phyloP scores from a whole-genome alignment of 2,113 vertebrate genomes.

The Syrmaticus mikado region DNA sequence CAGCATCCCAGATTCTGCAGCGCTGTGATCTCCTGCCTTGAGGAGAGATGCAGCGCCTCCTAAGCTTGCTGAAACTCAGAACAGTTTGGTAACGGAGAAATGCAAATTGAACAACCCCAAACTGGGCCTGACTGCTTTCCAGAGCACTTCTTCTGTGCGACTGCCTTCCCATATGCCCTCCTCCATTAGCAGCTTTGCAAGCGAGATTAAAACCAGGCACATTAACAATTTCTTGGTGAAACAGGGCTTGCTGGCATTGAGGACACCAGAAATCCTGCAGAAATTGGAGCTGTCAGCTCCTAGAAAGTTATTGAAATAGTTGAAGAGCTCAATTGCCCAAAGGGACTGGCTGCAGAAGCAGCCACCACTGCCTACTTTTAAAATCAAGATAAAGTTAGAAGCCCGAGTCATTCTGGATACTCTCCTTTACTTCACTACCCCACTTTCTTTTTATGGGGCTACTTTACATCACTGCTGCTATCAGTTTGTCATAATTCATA shows the following conservation, averaged over 20 bases:
- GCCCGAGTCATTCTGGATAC: neutral
- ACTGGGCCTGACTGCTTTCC: rapidly evolving
- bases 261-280: neutral
- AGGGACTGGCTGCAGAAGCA: neutral
- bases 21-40: neutral
- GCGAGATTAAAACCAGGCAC: neutral
- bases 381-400: neutral
- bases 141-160: neutral
- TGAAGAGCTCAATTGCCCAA: neutral
- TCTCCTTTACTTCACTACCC: neutral
- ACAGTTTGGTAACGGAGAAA: neutral
- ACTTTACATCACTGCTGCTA: neutral
- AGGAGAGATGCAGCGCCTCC: neutral
- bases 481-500: neutral
- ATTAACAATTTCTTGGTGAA: neutral
- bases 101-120: neutral
- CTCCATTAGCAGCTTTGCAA: neutral
- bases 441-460: neutral
- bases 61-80: neutral
- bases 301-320: neutral
- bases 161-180: neutral
- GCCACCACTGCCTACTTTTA: neutral
- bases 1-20: neutral
- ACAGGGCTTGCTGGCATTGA: neutral
- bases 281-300: neutral